A percentile compares a stretch with the other conserved stretches of the same genome.
Conservation (phyloP, 2,797 vertebrate species). For the Halcyon leucocephala region DNA sequence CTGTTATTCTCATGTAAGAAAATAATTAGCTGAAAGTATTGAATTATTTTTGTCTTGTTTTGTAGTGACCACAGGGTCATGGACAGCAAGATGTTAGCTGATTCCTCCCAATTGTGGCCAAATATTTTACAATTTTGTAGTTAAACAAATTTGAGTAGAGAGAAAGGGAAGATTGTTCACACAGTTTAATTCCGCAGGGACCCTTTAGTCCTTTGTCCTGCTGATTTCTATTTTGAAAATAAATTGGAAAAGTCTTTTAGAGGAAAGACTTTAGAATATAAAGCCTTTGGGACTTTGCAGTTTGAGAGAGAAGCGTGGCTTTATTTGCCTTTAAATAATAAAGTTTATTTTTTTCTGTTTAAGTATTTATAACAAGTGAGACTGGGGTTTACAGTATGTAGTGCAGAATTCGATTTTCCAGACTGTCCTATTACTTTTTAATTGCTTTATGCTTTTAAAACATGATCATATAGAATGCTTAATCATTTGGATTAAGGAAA, state of each 20-base stretch:
- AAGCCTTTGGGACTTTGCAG: slow-evolving; percentile 25
- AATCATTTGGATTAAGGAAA: slow-evolving; percentile 40
- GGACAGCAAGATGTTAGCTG: not conserved
- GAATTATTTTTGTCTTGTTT: not conserved
- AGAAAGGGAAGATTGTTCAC: slow-evolving; percentile 1
- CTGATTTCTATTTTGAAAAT: slow-evolving; percentile 62
- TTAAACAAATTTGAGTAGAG: not conserved
- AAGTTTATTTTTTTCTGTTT: slow-evolving; percentile 55
- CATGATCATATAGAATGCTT: not conserved
- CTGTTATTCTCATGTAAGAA: not conserved
- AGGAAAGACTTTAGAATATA: slow-evolving; percentile 29
- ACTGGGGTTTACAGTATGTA: slow-evolving; percentile 26
- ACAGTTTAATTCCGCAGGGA: not conserved
- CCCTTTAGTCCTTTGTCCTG: slow-evolving; percentile 37
- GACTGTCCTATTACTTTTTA: slow-evolving; percentile 37
- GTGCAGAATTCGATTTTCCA: slow-evolving; percentile 17
- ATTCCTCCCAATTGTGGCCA: not conserved
- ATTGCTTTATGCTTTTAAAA: slow-evolving; percentile 48
- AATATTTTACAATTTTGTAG: not conserved
- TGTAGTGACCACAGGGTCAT: not conserved
- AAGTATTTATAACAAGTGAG: slow-evolving; percentile 68
- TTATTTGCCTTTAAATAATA: slow-evolving; percentile 71
- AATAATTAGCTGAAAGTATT: not conserved
- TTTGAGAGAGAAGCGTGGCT: slow-evolving; percentile 12
- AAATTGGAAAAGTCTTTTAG: slow-evolving; percentile 56